Percentiles rank a stretch among this genome's conserved stretches.
phyloP scores from a whole-genome alignment of 2,888 invertebrate species.

The Elegia similella region DNA sequence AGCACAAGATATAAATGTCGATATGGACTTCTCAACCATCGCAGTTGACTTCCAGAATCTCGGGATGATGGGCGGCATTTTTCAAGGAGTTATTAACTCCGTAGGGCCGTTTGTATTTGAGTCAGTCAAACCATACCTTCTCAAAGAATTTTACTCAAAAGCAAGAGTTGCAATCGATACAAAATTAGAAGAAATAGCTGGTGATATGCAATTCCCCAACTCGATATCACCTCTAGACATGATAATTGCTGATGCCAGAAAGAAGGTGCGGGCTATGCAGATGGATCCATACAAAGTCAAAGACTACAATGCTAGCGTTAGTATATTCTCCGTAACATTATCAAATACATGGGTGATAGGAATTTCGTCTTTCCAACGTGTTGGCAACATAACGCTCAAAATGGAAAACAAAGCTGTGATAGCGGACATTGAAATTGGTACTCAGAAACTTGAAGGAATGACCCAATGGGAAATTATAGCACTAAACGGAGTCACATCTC shows the following conservation, averaged over 20 bases:
- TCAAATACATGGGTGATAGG: constrained; percentile 90
- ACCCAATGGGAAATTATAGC: constrained; percentile 90
- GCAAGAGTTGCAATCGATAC: constrained; percentile 88
- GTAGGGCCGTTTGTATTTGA: constrained; percentile 93
- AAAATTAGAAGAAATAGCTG: constrained; percentile 85
- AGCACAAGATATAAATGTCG: constrained; percentile 90
- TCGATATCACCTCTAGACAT: constrained; percentile 93
- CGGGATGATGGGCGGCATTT: constrained; percentile 86
- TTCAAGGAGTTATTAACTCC: constrained; percentile 89
- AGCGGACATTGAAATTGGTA: constrained; percentile 87
- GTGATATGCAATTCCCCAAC: constrained; percentile 88
- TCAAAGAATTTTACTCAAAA: constrained; percentile 89
- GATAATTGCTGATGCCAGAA: constrained; percentile 88
- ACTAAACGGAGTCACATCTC: constrained; percentile 85
- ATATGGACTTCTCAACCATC: constrained; percentile 88
- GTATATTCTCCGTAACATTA: constrained; percentile 85
- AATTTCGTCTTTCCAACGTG: constrained; percentile 89
- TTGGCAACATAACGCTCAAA: constrained; percentile 88
- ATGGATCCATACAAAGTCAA: constrained; percentile 89
- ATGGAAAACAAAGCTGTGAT: constrained; percentile 87
- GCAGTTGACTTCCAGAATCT: constrained; percentile 91
- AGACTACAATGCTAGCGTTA: constrained; percentile 87
- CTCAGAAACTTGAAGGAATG: constrained; percentile 88
- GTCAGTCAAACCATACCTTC: constrained; percentile 91
- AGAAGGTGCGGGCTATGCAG: constrained; percentile 83